Conservation (phyloP, 2,113 vertebrate species). For the Ptilorrhoa leucosticta region DNA sequence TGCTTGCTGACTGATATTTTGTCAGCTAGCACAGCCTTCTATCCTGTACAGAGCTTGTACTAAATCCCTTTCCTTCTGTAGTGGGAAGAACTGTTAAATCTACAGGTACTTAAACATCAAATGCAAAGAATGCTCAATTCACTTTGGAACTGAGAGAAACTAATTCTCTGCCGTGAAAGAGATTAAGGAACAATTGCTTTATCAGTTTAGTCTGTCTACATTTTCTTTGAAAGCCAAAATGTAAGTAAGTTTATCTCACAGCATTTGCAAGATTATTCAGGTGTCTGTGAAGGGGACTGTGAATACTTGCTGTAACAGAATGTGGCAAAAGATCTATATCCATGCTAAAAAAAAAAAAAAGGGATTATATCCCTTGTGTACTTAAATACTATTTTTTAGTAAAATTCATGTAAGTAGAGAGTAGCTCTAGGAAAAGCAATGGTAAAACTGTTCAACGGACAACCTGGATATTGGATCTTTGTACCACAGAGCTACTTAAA, state of each 20-base stretch:
- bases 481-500: neutral
- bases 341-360: neutral
- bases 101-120: slow-evolving; percentile 18
- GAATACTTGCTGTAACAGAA: neutral
- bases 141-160: slow-evolving; percentile 21
- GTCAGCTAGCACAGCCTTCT: neutral
- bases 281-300: neutral
- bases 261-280: neutral
- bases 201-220: neutral
- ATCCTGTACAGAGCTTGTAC: neutral
- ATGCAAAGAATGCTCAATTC: neutral
- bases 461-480: neutral
- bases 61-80: neutral
- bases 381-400: neutral
- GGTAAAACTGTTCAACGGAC: neutral
- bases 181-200: slow-evolving; percentile 34
- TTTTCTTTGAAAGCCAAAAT: neutral
- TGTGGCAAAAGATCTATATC: neutral
- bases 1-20: neutral
- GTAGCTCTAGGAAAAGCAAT: neutral
- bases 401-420: neutral
- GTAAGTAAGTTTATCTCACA: slow-evolving; percentile 1
- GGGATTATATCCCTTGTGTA: neutral
- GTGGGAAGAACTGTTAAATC: neutral
- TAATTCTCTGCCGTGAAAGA: neutral